Percentiles rank a stretch among this genome's conserved stretches.
Evolutionary conservation across 2,888 invertebrate genomes (phyloP).

Genomic region (Hirtodrosophila confusa): DNA sequence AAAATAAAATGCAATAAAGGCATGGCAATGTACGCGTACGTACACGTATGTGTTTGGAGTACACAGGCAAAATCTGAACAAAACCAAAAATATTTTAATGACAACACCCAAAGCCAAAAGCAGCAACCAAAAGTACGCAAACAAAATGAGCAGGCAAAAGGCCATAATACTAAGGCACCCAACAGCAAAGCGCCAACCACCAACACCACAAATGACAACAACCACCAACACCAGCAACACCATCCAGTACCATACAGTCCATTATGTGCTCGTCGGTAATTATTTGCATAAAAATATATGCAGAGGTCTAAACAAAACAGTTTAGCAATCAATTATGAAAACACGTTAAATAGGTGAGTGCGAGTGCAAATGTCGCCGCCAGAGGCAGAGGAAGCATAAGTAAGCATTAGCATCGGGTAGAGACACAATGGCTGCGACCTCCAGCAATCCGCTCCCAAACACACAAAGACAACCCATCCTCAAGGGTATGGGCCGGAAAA

Average conservation of each 20-base stretch:
- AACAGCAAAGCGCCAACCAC: constrained; percentile 51
- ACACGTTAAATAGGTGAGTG: constrained; percentile 79
- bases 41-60: not conserved
- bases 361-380: constrained; percentile 66
- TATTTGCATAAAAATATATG: constrained; percentile 79
- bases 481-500: constrained; percentile 14
- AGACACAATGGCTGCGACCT: constrained; percentile 49
- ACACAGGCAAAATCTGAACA: constrained; percentile 64
- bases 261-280: constrained; percentile 73
- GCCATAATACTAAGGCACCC: constrained; percentile 2
- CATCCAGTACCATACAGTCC: constrained; percentile 42
- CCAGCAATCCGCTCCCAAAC: constrained; percentile 34
- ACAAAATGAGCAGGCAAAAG: constrained; percentile 53
- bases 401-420: constrained; percentile 33
- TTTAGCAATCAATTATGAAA: constrained; percentile 80
- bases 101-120: constrained; percentile 67
- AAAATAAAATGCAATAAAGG: constrained; percentile 43
- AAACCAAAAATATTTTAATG: constrained; percentile 78
- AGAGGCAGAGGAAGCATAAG: constrained; percentile 30
- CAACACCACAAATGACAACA: constrained; percentile 28
- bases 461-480: constrained; percentile 14
- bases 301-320: constrained; percentile 80
- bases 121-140: constrained; percentile 64
- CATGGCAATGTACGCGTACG: too few relatives aligned
- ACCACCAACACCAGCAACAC: constrained; percentile 26